Evolutionary conservation across 1,140 invertebrate species (phyloP).

Genomic region (Drosophila trapezifrons): DNA sequence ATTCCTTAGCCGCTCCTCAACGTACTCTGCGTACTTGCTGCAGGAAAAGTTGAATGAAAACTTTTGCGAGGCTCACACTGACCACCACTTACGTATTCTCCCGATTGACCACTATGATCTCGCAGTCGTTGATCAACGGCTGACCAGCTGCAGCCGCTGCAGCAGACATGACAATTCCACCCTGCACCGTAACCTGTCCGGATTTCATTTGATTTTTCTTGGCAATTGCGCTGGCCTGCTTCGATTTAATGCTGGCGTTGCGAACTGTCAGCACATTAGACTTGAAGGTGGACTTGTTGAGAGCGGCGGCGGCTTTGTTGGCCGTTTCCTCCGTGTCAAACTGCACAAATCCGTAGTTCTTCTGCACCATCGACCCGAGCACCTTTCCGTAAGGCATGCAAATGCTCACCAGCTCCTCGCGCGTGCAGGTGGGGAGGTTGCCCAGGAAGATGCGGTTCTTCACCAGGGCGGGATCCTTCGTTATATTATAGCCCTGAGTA

Average conservation of each 20-base stretch:
- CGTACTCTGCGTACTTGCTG: constrained; percentile 94
- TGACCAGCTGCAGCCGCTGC: constrained; percentile 84
- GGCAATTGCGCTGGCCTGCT: constrained; percentile 50
- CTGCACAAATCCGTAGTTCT: constrained; percentile 94
- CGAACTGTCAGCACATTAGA: constrained; percentile 88
- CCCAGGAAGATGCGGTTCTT: constrained; percentile 91
- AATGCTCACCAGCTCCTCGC: constrained; percentile 89
- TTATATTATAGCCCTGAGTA: constrained; percentile 53
- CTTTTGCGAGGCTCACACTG: background rate
- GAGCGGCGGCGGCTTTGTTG: constrained; percentile 88
- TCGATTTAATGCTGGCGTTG: constrained; percentile 84
- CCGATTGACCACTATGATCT: constrained; percentile 93
- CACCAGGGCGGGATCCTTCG: constrained; percentile 87
- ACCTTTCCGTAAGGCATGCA: constrained; percentile 90
- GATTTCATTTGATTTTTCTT: constrained; percentile 11
- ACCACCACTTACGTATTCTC: constrained; percentile 88
- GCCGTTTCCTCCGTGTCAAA: constrained; percentile 91
- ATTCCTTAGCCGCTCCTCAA: constrained; percentile 92
- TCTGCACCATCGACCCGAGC: constrained; percentile 89
- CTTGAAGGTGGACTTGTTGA: constrained; percentile 89
- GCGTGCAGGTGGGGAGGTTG: constrained; percentile 87
- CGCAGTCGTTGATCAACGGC: constrained; percentile 89
- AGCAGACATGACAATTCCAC: constrained; percentile 57
- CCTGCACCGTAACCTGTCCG: constrained; percentile 49
- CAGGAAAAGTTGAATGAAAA: background rate